A percentile compares a stretch with the other conserved stretches of the same genome.
phyloP scores from a whole-genome alignment of 2,797 vertebrate species.

The Bradypodion ventrale region DNA sequence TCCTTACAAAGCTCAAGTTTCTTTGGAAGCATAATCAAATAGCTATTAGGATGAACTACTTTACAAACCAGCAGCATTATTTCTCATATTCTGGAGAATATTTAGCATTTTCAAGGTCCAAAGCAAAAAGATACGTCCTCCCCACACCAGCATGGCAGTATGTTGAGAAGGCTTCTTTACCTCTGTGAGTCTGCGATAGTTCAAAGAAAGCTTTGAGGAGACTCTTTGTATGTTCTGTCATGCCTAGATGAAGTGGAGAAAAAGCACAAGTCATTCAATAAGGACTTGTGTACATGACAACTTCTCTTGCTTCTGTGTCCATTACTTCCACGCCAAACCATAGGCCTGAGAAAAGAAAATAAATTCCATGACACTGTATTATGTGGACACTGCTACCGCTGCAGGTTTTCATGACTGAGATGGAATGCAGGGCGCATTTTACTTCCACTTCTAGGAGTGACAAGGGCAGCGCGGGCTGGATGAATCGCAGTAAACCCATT shows the following conservation, averaged over 20 bases:
- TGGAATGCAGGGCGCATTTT: not conserved
- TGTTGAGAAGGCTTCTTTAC: conserved; percentile 70
- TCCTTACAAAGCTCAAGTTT: not conserved
- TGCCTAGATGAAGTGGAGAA: conserved; percentile 76
- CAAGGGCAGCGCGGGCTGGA: too few relatives aligned
- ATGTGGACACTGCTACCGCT: not conserved
- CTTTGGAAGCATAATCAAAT: not conserved
- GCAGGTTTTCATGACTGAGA: not conserved
- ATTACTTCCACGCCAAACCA: not conserved
- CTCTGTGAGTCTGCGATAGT: conserved; percentile 96
- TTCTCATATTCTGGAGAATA: not conserved
- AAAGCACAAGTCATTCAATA: not conserved
- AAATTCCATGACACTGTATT: not conserved
- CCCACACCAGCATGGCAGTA: not conserved
- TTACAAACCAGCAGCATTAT: not conserved
- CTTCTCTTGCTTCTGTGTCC: not conserved
- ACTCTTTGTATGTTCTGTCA: conserved; percentile 96
- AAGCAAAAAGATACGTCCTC: not conserved
- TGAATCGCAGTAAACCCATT: too few relatives aligned
- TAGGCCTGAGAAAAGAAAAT: not conserved
- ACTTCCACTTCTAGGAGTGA: too few relatives aligned
- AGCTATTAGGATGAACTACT: not conserved
- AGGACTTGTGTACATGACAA: accelerated
- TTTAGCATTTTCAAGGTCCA: not conserved
- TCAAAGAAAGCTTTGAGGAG: conserved; percentile 96